Conservation (phyloP, 1,140 invertebrate species). For the Drosophila leontia region DNA sequence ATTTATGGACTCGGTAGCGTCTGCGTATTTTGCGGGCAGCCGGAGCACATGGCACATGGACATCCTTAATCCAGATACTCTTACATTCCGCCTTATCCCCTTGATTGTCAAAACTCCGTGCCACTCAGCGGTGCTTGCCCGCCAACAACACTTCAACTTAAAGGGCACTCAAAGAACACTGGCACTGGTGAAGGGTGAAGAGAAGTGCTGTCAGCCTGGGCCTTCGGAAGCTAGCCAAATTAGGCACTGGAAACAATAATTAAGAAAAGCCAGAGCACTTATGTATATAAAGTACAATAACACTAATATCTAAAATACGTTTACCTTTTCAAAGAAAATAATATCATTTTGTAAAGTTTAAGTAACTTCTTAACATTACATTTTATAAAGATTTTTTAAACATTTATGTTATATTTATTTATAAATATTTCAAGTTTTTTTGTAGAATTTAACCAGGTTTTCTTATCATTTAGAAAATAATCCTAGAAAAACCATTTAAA, state of each 20-base stretch:
- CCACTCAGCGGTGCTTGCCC: constrained; percentile 23
- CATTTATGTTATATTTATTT: too few relatives aligned
- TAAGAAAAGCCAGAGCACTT: too few relatives aligned
- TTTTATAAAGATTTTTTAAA: too few relatives aligned
- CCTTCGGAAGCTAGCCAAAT: not conserved
- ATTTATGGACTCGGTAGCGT: constrained; percentile 58
- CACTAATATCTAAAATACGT: not conserved
- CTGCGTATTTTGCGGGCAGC: constrained; percentile 45
- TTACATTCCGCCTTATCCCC: constrained; percentile 14
- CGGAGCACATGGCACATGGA: constrained; percentile 27
- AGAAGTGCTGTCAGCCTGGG: not conserved
- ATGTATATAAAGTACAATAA: too few relatives aligned
- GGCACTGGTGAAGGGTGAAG: not conserved
- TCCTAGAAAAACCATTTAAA: not conserved
- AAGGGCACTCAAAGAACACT: constrained; percentile 25
- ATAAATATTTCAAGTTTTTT: too few relatives aligned
- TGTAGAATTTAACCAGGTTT: too few relatives aligned
- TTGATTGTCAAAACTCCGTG: constrained; percentile 42
- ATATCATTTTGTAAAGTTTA: not conserved
- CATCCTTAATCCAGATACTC: constrained; percentile 8
- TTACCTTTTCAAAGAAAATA: not conserved
- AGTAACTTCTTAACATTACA: not conserved
- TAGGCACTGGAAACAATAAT: too few relatives aligned
- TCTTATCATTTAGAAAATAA: too few relatives aligned
- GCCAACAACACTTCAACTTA: constrained; percentile 32